Conservation (phyloP, 1,140 invertebrate genomes). For the Goniozus legneri region DNA sequence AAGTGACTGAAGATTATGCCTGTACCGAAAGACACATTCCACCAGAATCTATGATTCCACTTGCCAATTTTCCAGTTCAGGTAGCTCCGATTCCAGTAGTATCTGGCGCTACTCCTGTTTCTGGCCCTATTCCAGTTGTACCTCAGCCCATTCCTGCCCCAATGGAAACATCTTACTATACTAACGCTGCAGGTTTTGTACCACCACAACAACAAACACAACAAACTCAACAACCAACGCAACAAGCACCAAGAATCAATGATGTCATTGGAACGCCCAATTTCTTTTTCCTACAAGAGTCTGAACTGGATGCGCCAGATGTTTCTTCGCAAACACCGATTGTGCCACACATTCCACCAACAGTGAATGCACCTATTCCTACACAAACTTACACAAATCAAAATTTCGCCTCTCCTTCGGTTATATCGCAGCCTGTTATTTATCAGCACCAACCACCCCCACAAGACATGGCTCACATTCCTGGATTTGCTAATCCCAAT, state of each 20-base stretch:
- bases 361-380: slow-evolving; percentile 63
- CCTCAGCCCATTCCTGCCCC: slow-evolving; percentile 42
- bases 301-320: slow-evolving; percentile 70
- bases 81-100: slow-evolving; percentile 42
- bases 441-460: slow-evolving; percentile 43
- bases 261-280: slow-evolving; percentile 70
- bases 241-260: slow-evolving; percentile 60
- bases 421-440: slow-evolving; percentile 45
- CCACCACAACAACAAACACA: slow-evolving; percentile 43
- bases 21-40: slow-evolving; percentile 46
- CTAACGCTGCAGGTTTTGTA: slow-evolving; percentile 40
- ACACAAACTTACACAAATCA: slow-evolving; percentile 79
- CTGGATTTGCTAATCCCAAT: slow-evolving; percentile 48
- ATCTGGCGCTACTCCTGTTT: slow-evolving; percentile 41
- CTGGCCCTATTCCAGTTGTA: slow-evolving; percentile 42
- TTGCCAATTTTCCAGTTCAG: slow-evolving; percentile 43
- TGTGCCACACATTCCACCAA: slow-evolving; percentile 51
- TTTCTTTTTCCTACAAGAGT: slow-evolving; percentile 75
- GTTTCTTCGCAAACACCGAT: slow-evolving; percentile 42
- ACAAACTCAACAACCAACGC: slow-evolving; percentile 36
- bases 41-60: slow-evolving; percentile 38
- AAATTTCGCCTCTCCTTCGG: slow-evolving; percentile 57
- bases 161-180: slow-evolving; percentile 43
- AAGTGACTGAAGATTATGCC: slow-evolving; percentile 37
- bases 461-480: slow-evolving; percentile 48